These are phyloP conservation scores for Poecilia picta DNA, from an alignment of 2,797 vertebrate species.

Conservation along the genomic window DNA sequence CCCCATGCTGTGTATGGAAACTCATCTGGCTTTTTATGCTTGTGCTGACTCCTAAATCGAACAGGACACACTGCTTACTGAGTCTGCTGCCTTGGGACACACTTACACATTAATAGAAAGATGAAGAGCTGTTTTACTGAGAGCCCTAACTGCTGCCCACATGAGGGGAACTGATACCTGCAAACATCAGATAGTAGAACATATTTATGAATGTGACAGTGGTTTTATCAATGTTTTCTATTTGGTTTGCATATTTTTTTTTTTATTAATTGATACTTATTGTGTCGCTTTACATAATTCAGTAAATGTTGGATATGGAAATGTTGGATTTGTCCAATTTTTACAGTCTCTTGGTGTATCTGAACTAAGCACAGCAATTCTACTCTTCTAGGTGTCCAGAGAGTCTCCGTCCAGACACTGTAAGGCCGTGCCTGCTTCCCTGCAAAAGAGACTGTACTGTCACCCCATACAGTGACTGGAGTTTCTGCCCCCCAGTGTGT, in stretches of 20 bases:
- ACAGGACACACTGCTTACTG: conserved; percentile 39
- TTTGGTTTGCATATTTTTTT: neutral
- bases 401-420: conserved; percentile 93
- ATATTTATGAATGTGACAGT: neutral
- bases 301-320: no score
- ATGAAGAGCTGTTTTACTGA: conserved; percentile 12
- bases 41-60: conserved; percentile 37
- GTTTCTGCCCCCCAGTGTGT: conserved; percentile 85
- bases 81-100: conserved; percentile 33
- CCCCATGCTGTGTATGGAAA: conserved; percentile 74
- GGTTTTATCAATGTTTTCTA: neutral
- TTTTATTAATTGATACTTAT: neutral
- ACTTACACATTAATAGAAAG: conserved; percentile 38
- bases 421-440: conserved; percentile 92
- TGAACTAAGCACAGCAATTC: conserved; percentile 33
- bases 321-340: conserved; percentile 5
- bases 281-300: conserved; percentile 18
- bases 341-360: conserved; percentile 7
- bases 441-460: conserved; percentile 93
- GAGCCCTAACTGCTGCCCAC: conserved; percentile 16
- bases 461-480: conserved; percentile 95
- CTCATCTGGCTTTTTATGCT: conserved; percentile 65
- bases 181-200: neutral
- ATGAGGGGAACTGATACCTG: neutral
- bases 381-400: conserved; percentile 89